Conservation (phyloP, 2,113 vertebrate genomes). For the Protobothrops mucrosquamatus region DNA sequence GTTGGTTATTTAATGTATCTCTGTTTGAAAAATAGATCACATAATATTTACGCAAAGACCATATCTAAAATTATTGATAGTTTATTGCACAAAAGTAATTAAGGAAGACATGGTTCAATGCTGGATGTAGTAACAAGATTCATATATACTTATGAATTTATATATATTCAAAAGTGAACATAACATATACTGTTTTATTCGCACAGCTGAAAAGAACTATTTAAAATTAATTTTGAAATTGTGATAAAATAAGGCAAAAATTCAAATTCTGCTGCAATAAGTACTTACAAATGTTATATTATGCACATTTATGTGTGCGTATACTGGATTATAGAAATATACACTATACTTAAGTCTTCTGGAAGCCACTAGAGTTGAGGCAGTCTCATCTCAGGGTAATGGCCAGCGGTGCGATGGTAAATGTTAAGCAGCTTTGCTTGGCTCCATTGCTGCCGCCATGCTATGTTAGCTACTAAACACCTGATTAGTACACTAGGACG, state of each 20-base stretch:
- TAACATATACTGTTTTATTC: neutral
- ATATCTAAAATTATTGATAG: constrained; percentile 3
- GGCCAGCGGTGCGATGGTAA: neutral
- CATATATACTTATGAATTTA: neutral
- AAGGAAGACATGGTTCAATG: rapidly evolving
- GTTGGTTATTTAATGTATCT: neutral
- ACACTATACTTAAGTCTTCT: neutral
- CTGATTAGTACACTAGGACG: neutral
- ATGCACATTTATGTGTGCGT: neutral
- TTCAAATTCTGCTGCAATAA: neutral
- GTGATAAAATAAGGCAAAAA: neutral
- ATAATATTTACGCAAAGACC: neutral
- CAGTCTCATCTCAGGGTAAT: neutral
- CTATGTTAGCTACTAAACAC: neutral
- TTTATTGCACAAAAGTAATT: constrained; percentile 12
- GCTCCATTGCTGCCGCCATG: neutral
- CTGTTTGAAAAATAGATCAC: constrained; percentile 10
- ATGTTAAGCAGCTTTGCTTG: neutral
- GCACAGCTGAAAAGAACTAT: constrained; percentile 20
- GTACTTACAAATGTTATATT: neutral
- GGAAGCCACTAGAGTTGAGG: neutral
- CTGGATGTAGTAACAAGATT: neutral
- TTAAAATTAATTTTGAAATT: constrained; percentile 13
- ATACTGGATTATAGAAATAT: neutral
- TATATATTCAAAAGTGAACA: neutral